A percentile compares a stretch with the other conserved stretches of the same genome.
phyloP scores from a whole-genome alignment of 2,797 vertebrate species.

The Hipposideros larvatus region DNA sequence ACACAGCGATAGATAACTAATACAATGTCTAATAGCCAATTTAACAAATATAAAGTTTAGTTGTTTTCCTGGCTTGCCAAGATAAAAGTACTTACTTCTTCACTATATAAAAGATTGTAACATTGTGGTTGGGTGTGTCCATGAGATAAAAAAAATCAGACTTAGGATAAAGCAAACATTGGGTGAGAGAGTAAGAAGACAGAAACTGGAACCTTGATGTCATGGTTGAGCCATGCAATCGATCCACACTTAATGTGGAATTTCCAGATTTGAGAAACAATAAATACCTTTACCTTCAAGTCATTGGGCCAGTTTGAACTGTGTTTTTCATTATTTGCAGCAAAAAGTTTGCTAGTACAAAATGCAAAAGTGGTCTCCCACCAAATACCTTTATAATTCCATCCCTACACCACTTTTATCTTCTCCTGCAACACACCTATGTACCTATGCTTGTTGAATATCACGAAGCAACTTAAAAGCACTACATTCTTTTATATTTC shows the following conservation, averaged over 20 bases:
- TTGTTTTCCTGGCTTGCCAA: neutral
- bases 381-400: neutral
- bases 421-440: neutral
- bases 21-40: too few relatives aligned
- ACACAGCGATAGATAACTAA: neutral
- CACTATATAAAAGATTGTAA: neutral
- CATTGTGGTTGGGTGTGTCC: neutral
- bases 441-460: neutral
- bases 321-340: neutral
- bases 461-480: neutral
- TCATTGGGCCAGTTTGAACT: neutral
- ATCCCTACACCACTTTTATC: fast-evolving
- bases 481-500: neutral
- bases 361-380: neutral
- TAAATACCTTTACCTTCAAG: neutral
- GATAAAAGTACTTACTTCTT: neutral
- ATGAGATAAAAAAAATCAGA: neutral
- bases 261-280: neutral
- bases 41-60: neutral
- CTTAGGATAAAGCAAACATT: neutral
- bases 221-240: neutral
- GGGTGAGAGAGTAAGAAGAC: neutral
- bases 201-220: neutral
- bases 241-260: neutral
- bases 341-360: neutral